A percentile compares a stretch with the other conserved stretches of the same genome.
Evolutionary conservation across 2,888 invertebrate genomes (phyloP).

Genomic region (Mimumesa dahlbomi): DNA sequence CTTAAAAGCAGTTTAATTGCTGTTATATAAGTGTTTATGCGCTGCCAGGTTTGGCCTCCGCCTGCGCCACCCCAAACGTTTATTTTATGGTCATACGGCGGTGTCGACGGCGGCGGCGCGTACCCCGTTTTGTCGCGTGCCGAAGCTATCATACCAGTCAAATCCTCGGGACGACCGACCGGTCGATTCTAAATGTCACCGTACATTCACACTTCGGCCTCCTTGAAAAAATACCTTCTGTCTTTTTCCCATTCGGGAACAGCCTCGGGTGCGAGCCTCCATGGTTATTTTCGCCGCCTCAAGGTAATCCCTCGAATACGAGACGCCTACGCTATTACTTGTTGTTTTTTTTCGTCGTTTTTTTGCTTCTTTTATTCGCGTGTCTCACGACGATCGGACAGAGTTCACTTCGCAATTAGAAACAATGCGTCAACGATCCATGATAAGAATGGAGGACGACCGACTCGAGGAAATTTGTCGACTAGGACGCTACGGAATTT

Average conservation of each 20-base stretch:
- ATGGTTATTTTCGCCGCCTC: constrained; percentile 27
- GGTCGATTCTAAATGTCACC: constrained; percentile 60
- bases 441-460: too few relatives aligned
- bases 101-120: constrained; percentile 74
- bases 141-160: constrained; percentile 74
- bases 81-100: constrained; percentile 80
- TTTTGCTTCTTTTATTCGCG: neutral
- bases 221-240: constrained; percentile 15
- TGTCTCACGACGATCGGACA: too few relatives aligned
- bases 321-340: neutral
- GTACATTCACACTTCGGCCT: constrained; percentile 45
- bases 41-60: constrained; percentile 76
- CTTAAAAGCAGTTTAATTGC: constrained; percentile 81
- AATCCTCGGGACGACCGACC: constrained; percentile 55
- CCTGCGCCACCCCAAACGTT: constrained; percentile 79
- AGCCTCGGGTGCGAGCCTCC: neutral
- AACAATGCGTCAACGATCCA: too few relatives aligned
- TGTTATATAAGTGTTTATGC: constrained; percentile 81
- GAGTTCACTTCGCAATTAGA: too few relatives aligned
- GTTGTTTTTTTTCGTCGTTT: neutral
- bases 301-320: constrained; percentile 15
- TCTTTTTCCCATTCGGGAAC: neutral
- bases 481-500: too few relatives aligned
- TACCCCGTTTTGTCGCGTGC: constrained; percentile 79
- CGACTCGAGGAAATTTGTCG: too few relatives aligned